Evolutionary conservation across 2,888 invertebrate species (phyloP).

Genomic region (Ctena decussata): DNA sequence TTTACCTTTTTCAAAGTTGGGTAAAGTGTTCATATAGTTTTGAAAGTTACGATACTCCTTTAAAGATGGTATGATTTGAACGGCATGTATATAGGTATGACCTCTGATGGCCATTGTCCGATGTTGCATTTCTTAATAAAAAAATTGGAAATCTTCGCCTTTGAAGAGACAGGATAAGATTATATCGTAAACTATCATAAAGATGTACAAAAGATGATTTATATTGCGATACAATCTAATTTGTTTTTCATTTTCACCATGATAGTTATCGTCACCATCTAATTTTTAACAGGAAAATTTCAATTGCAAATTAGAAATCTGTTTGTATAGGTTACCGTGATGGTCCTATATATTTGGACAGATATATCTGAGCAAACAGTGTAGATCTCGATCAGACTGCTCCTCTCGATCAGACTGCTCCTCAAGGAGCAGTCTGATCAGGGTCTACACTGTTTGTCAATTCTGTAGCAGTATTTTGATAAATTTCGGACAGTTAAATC

Average conservation of each 20-base stretch:
- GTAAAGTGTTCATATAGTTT: too few species aligned
- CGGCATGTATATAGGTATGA: neutral
- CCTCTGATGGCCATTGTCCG: neutral
- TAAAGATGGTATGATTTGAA: neutral
- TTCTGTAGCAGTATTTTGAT: too few species aligned
- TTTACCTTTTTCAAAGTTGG: too few species aligned
- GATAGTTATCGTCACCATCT: neutral
- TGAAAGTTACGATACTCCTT: too few species aligned
- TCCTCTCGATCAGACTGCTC: too few species aligned
- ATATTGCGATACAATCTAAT: constrained; percentile 7
- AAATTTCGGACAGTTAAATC: too few species aligned
- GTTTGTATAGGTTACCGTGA: neutral
- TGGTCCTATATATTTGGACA: too few species aligned
- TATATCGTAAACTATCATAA: constrained; percentile 13
- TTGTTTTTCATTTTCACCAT: neutral
- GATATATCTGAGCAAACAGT: too few species aligned
- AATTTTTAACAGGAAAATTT: neutral
- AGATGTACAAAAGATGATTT: constrained; percentile 12
- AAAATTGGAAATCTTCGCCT: neutral
- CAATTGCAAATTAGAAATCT: constrained; percentile 7
- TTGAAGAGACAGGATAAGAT: neutral
- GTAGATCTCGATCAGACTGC: too few species aligned
- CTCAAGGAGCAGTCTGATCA: too few species aligned
- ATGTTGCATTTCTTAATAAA: neutral
- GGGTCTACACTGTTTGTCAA: too few species aligned